Percentiles rank a stretch among this genome's conserved stretches.
Evolutionary conservation across 2,113 vertebrate genomes (phyloP).

Genomic region (Panthera uncia): DNA sequence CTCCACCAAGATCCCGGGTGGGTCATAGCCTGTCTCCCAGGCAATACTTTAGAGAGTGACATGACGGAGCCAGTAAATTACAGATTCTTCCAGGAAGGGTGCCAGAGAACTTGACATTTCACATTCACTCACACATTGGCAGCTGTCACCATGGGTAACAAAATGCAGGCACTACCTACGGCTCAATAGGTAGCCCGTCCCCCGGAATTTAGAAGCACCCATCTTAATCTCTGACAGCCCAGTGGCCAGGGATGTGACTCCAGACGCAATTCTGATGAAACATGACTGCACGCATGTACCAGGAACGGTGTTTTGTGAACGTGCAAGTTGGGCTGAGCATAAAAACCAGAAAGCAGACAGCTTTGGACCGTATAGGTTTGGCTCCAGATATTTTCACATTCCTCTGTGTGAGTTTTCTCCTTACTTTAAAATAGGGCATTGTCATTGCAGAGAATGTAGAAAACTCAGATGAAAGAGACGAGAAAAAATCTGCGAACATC

Average conservation of each 20-base stretch:
- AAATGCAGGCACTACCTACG: slow-evolving; percentile 73
- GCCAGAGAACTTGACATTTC: slow-evolving; percentile 79
- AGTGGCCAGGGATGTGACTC: slow-evolving; percentile 12
- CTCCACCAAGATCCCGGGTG: background rate
- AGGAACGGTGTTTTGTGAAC: background rate
- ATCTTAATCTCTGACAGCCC: slow-evolving; percentile 60
- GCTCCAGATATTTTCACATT: background rate
- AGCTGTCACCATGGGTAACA: slow-evolving; percentile 77
- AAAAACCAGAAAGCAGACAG: slow-evolving; percentile 44
- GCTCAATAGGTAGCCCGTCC: slow-evolving; percentile 73
- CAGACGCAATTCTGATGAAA: slow-evolving; percentile 36
- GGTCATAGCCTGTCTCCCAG: slow-evolving; percentile 70
- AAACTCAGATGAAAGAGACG: background rate
- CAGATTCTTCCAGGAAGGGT: slow-evolving; percentile 76
- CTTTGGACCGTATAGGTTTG: slow-evolving; percentile 15
- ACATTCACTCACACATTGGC: slow-evolving; percentile 75
- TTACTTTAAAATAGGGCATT: background rate
- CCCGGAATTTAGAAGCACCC: slow-evolving; percentile 51
- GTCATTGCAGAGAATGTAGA: background rate
- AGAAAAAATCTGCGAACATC: background rate
- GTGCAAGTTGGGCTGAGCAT: slow-evolving; percentile 13
- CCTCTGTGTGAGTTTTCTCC: background rate
- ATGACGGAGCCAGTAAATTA: slow-evolving; percentile 70
- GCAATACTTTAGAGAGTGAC: slow-evolving; percentile 73
- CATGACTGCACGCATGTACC: background rate